Percentiles rank a stretch among this genome's conserved stretches.
These are phyloP conservation scores for Caenorhabditis virilis DNA, from an alignment of 2,888 invertebrate species.

Conservation along the genomic window DNA sequence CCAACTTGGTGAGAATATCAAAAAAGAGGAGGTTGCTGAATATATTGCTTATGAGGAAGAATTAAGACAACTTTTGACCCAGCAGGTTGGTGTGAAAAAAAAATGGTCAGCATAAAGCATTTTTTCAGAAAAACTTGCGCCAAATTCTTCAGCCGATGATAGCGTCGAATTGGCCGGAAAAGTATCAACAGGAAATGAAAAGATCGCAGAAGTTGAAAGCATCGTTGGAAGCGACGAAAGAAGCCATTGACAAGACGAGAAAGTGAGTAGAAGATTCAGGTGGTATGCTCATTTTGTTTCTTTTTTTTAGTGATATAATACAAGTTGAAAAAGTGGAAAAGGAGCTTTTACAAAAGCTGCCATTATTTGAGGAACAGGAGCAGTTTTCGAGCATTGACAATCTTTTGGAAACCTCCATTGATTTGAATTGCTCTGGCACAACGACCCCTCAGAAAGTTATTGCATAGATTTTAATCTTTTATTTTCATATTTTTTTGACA, in stretches of 20 bases:
- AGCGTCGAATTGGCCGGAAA: constrained; percentile 44
- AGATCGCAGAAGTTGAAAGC: constrained; percentile 45
- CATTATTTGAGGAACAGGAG: constrained; percentile 23
- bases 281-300: neutral
- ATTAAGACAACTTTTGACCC: constrained; percentile 44
- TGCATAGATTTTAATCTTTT: constrained; percentile 4
- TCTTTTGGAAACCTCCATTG: constrained; percentile 31
- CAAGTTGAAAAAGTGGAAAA: constrained; percentile 28
- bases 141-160: constrained; percentile 43
- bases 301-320: constrained; percentile 39
- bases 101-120: no score
- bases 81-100: constrained; percentile 35
- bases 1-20: constrained; percentile 28
- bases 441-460: constrained; percentile 22
- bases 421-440: constrained; percentile 15
- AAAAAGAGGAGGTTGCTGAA: constrained; percentile 27
- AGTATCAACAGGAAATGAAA: constrained; percentile 48
- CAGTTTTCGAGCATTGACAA: constrained; percentile 12
- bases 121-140: constrained; percentile 39
- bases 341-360: constrained; percentile 28
- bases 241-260: constrained; percentile 41
- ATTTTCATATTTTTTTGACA: no score
- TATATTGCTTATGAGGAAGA: constrained; percentile 41
- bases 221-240: constrained; percentile 47
- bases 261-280: no score